Evolutionary conservation across 2,888 invertebrate species (phyloP).

Genomic region (Ischnus inquisitorius): DNA sequence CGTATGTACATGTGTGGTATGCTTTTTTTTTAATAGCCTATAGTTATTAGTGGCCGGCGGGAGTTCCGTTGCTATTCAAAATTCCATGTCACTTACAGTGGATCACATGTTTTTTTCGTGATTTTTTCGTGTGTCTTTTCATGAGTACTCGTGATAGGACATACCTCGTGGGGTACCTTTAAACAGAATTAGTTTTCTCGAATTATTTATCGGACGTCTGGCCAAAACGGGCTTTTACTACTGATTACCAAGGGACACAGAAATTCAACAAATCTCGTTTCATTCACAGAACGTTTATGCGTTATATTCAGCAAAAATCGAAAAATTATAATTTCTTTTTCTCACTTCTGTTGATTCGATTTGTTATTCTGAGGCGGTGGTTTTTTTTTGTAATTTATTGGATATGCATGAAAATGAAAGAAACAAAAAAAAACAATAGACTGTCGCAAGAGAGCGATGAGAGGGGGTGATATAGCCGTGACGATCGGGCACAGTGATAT

Average conservation of each 20-base stretch:
- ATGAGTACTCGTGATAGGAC: conserved; percentile 82
- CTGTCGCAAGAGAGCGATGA: conserved; percentile 50
- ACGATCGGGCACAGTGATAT: conserved; percentile 35
- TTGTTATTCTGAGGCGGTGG: not conserved
- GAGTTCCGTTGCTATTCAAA: conserved; percentile 53
- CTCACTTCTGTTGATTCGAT: not conserved
- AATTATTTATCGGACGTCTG: conserved; percentile 71
- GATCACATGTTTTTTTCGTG: conserved; percentile 65
- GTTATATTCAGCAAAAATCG: not conserved
- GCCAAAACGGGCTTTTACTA: conserved; percentile 8
- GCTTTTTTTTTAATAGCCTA: conserved; percentile 10
- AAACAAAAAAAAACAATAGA: conserved; percentile 35
- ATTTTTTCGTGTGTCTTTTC: conserved; percentile 65
- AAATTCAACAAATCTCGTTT: not conserved
- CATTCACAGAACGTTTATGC: not conserved
- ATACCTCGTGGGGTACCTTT: conserved; percentile 85
- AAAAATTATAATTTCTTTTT: not conserved
- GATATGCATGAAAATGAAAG: conserved; percentile 1
- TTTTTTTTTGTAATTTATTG: not conserved
- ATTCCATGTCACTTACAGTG: conserved; percentile 82
- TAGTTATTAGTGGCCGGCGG: conserved; percentile 33
- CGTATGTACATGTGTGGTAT: not conserved
- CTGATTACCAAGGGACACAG: conserved; percentile 16
- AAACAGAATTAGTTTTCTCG: conserved; percentile 81
- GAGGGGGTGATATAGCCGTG: conserved; percentile 52